Conservation (phyloP, 2,888 invertebrate species). For the Hyles lineata region DNA sequence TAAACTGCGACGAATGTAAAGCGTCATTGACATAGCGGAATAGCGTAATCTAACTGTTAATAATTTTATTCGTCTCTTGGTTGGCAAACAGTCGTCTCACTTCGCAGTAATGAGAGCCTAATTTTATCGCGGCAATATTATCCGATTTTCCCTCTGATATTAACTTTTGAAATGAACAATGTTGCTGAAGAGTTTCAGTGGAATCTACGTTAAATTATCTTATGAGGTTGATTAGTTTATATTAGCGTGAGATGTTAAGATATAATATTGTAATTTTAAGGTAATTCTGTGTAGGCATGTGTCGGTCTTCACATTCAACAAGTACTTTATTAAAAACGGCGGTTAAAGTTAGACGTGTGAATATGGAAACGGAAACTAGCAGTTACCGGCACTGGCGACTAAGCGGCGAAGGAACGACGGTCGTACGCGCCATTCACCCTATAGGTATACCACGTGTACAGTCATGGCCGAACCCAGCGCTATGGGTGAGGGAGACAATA, state of each 20-base stretch:
- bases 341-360: conserved; percentile 15
- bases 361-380: conserved; percentile 43
- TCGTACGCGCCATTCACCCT: background rate
- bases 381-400: conserved; percentile 35
- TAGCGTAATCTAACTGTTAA: conserved; percentile 42
- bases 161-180: background rate
- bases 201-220: background rate
- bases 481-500: background rate
- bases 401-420: background rate
- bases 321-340: background rate
- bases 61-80: conserved; percentile 47
- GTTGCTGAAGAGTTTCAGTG: background rate
- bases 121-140: background rate
- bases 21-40: conserved; percentile 46
- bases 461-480: background rate
- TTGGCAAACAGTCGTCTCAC: conserved; percentile 34
- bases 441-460: background rate
- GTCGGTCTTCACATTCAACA: background rate
- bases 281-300: no score
- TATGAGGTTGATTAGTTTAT: background rate
- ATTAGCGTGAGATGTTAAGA: background rate
- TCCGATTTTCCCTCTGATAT: background rate
- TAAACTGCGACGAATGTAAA: conserved; percentile 53
- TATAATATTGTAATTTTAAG: background rate
- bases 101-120: conserved; percentile 24